Evolutionary conservation across 2,888 invertebrate species (phyloP), one percentile per base, ranked within the genome.

Genomic region (Drosophila rellima): DNA sequence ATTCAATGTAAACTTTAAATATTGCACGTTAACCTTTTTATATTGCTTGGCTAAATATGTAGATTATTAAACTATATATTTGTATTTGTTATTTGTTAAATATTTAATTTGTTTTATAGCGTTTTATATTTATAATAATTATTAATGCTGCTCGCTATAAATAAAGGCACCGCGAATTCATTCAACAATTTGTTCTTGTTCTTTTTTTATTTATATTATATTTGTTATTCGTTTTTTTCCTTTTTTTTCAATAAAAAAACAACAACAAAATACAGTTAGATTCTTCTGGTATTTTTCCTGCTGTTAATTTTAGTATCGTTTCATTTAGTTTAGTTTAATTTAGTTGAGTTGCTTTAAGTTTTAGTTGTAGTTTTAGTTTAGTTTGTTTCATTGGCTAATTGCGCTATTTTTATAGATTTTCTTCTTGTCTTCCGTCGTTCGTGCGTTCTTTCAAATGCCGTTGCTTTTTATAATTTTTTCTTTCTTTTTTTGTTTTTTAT

Each of bases 81-180:
- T 60, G 15, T 62, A 50, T 60, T 29, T 61, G 59, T 65, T 26
- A 59, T 33, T 33, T 51, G 52, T 18, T n/a, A n/a, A 20, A 3
- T 23, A 23, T 61, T 35, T 59, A 20, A 51, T 18, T 62, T 17
- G 13, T 47, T 40, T 39, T 50, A 48, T 44, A 52, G 59, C 59
- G 52, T 51, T 60, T 35, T 62, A 39, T 55, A 37, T 73, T 11
- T 56, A 15, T 72, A 23, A 29, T 69, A 61, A 59, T 66, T 82
- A 69, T 72, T 82, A 80, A 73, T 83, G 75, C 79, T 80, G 81
- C 80, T 82, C 76, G 87, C 83, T 91, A 90, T 90, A 90, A 90
- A 90, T 90, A 90, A 90, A 90, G 90, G 90, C 90, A 90, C 90
- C 90, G 88, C 91, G 91, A 91, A 91, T 90, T 90, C 82, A 88